Percentiles rank a stretch among this genome's conserved stretches.
phyloP scores from a whole-genome alignment of 1,140 invertebrate species.

The Cydia splendana region DNA sequence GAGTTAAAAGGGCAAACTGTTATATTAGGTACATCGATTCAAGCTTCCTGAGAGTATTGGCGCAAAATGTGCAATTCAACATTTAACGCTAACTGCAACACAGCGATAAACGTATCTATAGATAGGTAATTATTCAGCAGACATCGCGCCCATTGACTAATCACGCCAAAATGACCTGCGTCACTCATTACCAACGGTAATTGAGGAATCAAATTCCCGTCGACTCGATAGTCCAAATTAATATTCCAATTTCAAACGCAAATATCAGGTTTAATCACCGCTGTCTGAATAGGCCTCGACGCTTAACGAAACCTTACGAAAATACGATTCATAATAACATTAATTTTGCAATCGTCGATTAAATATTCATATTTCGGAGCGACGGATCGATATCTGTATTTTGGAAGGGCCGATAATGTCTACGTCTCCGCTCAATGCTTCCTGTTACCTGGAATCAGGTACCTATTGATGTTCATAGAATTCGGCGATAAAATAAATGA shows the following conservation, averaged over 20 bases:
- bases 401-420: conserved; percentile 37
- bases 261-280: conserved; percentile 26
- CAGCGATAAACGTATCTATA: neutral
- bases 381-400: conserved; percentile 37
- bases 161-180: conserved; percentile 19
- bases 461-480: conserved; percentile 1
- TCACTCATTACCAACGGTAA: conserved; percentile 24
- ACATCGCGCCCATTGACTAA: conserved; percentile 3
- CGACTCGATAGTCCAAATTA: conserved; percentile 29
- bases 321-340: conserved; percentile 26
- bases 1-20: neutral
- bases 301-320: conserved; percentile 24
- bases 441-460: conserved; percentile 14
- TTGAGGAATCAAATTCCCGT: conserved; percentile 21
- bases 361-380: conserved; percentile 52
- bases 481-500: conserved; percentile 22
- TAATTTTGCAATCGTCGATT: conserved; percentile 27
- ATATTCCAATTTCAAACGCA: conserved; percentile 29
- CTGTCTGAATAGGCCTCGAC: conserved; percentile 9
- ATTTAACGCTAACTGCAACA: neutral
- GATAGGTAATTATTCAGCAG: neutral
- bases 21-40: neutral
- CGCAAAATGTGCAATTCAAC: neutral
- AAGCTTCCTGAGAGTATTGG: neutral
- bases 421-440: conserved; percentile 11